Percentiles rank a stretch among this genome's conserved stretches.
Conservation (phyloP, 2,113 vertebrate species). For the Mormyrus iriodes region DNA sequence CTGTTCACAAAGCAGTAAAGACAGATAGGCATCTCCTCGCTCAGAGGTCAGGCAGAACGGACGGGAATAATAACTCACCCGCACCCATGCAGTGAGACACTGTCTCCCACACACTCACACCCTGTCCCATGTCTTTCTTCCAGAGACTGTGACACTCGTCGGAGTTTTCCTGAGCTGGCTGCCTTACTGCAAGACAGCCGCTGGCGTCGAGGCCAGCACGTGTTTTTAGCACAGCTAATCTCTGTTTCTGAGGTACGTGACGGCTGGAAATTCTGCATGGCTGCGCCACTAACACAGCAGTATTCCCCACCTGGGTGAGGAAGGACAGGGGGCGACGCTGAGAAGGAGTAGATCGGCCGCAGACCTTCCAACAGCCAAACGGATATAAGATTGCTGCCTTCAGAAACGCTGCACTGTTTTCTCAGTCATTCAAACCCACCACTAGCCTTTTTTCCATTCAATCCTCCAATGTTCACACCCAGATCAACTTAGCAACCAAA, state of each 20-base stretch:
- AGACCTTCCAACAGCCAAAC: neutral
- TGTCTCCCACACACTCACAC: neutral
- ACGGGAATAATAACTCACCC: neutral
- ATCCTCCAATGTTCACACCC: neutral
- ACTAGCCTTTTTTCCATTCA: neutral
- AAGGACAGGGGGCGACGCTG: neutral
- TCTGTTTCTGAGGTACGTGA: neutral
- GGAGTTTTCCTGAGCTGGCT: neutral
- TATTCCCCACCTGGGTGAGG: neutral
- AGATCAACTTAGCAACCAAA: neutral
- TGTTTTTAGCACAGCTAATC: neutral
- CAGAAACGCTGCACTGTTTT: neutral
- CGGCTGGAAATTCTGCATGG: neutral
- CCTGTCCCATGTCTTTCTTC: neutral
- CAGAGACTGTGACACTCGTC: neutral
- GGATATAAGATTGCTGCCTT: neutral
- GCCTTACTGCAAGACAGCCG: neutral
- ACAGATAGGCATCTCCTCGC: neutral
- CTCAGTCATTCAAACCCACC: neutral
- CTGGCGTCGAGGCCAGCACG: neutral
- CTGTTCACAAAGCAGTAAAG: neutral
- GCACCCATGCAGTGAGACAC: neutral
- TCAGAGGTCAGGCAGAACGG: neutral
- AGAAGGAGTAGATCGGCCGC: neutral
- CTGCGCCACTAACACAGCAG: neutral